Conservation (phyloP, 2,113 vertebrate species). For the Limnothrissa miodon region DNA sequence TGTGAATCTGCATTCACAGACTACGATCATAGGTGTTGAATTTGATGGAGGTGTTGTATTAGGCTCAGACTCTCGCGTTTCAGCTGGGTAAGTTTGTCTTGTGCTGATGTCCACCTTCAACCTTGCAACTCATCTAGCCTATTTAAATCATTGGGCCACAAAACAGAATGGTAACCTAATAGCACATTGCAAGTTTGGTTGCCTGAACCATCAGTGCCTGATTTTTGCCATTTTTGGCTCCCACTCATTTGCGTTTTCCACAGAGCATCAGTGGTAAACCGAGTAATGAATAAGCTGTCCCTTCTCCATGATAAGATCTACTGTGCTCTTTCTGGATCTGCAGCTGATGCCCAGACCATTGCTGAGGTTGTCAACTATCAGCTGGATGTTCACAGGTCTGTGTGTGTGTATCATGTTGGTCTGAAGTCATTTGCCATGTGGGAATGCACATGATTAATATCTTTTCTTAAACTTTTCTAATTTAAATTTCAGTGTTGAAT, state of each 20-base stretch:
- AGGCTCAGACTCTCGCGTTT: conserved; percentile 85
- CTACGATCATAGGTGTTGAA: conserved; percentile 85
- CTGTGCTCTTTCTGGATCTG: conserved; percentile 85
- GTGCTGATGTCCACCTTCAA: not conserved
- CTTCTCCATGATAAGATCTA: conserved; percentile 80
- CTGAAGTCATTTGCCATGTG: not conserved
- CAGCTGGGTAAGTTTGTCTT: conserved; percentile 76
- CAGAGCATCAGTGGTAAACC: conserved; percentile 77
- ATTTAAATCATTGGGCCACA: too few relatives aligned
- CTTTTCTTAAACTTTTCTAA: too few relatives aligned
- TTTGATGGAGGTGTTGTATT: conserved; percentile 81
- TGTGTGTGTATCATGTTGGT: not conserved
- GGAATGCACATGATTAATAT: not conserved
- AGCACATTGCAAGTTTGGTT: too few relatives aligned
- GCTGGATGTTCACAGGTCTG: conserved; percentile 82
- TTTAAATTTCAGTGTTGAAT: conserved; percentile 67
- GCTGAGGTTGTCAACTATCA: conserved; percentile 81
- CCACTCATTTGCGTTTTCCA: not conserved
- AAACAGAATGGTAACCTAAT: too few relatives aligned
- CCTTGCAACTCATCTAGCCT: too few relatives aligned
- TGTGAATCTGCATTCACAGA: conserved; percentile 62
- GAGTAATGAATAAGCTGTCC: conserved; percentile 85
- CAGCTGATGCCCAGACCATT: conserved; percentile 83
- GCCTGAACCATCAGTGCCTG: too few relatives aligned
- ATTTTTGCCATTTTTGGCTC: not conserved